phyloP scores from a whole-genome alignment of 2,797 vertebrate genomes.

The Anabacerthia variegaticeps region DNA sequence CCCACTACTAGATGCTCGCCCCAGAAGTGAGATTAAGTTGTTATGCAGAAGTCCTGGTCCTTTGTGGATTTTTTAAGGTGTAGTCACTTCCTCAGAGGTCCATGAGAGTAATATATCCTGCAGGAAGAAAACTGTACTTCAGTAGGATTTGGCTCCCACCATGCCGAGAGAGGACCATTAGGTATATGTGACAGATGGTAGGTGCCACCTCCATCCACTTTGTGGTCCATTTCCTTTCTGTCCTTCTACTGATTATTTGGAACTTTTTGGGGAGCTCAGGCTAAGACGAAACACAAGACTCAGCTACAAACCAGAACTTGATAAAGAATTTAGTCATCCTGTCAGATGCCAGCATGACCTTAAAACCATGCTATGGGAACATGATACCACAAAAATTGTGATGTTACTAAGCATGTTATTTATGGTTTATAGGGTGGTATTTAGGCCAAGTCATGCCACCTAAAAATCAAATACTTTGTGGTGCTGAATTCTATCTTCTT shows the following conservation, averaged over 20 bases:
- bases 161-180: neutral
- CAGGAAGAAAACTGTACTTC: neutral
- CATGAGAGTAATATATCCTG: neutral
- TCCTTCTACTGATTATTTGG: slow-evolving; percentile 49
- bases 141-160: neutral
- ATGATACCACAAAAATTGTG: slow-evolving; percentile 75
- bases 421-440: slow-evolving; percentile 8
- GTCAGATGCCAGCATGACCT: slow-evolving; percentile 68
- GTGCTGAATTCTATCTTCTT: neutral
- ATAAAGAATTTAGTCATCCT: slow-evolving; percentile 68
- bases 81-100: neutral
- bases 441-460: neutral
- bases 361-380: slow-evolving; percentile 73
- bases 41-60: neutral
- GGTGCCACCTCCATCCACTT: neutral
- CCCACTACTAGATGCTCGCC: neutral
- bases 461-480: neutral
- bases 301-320: slow-evolving; percentile 72
- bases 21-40: neutral
- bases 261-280: slow-evolving; percentile 69
- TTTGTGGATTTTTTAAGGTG: neutral
- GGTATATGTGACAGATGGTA: neutral
- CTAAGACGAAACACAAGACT: slow-evolving; percentile 74
- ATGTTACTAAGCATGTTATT: slow-evolving; percentile 12
- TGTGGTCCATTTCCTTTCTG: neutral